Percentiles rank a stretch among this genome's conserved stretches.
phyloP scores from a whole-genome alignment of 2,888 invertebrate genomes.

The Galerucella nymphaeae region DNA sequence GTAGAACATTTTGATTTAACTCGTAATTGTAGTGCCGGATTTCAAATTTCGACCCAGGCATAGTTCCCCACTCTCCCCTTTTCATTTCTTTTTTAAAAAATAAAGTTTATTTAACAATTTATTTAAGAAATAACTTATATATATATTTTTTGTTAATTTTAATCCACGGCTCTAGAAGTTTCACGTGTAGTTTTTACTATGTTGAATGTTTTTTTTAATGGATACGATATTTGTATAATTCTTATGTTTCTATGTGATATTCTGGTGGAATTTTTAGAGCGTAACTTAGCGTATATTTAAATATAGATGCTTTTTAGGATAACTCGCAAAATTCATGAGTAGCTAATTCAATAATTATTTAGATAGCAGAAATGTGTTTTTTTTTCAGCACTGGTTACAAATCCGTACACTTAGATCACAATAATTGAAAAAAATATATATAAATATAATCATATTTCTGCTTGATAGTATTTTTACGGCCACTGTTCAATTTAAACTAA shows the following conservation, averaged over 20 bases:
- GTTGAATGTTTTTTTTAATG: constrained; percentile 41
- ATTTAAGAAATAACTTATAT: constrained; percentile 49
- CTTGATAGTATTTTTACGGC: constrained; percentile 9
- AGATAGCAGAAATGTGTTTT: constrained; percentile 27
- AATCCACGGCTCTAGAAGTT: constrained; percentile 42
- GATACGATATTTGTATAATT: constrained; percentile 44
- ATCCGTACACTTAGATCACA: not conserved
- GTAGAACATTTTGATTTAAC: constrained; percentile 41
- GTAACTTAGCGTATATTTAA: constrained; percentile 42
- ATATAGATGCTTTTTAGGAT: constrained; percentile 43
- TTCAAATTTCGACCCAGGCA: constrained; percentile 35
- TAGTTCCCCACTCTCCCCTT: constrained; percentile 26
- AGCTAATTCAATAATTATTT: constrained; percentile 32
- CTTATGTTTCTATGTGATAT: constrained; percentile 54
- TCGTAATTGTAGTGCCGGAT: constrained; percentile 38
- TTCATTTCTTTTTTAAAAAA: constrained; percentile 44
- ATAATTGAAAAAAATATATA: not conserved
- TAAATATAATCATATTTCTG: constrained; percentile 3
- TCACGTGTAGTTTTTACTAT: constrained; percentile 44
- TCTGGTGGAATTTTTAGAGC: constrained; percentile 50
- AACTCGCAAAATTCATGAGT: constrained; percentile 39
- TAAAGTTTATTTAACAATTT: constrained; percentile 43
- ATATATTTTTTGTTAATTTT: constrained; percentile 44
- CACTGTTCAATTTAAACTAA: constrained; percentile 5
- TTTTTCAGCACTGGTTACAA: constrained; percentile 11